These are phyloP conservation scores for Plemyria rubiginata DNA, from an alignment of 2,888 invertebrate genomes.

Conservation along the genomic window DNA sequence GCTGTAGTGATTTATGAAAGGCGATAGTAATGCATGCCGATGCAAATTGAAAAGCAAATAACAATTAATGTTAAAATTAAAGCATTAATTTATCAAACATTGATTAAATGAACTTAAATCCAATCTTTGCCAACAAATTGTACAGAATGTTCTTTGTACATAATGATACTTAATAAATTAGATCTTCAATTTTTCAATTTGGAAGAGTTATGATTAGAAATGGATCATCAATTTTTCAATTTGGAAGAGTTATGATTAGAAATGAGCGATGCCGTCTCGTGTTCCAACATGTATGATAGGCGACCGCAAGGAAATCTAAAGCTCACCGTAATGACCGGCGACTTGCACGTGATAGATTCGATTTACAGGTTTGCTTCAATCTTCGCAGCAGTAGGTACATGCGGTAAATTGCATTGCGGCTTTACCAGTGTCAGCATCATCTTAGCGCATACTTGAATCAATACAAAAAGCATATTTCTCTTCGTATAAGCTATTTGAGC, in stretches of 20 bases:
- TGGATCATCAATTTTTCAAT: constrained; percentile 28
- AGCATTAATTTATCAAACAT: constrained; percentile 41
- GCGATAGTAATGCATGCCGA: constrained; percentile 62
- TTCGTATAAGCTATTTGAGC: neutral
- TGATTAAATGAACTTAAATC: constrained; percentile 8
- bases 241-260: constrained; percentile 30
- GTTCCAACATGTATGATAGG: constrained; percentile 49
- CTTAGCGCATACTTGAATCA: constrained; percentile 32
- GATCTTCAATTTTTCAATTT: constrained; percentile 27
- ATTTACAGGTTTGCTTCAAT: constrained; percentile 81
- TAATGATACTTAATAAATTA: constrained; percentile 14
- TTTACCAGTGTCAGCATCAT: constrained; percentile 67
- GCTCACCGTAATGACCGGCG: constrained; percentile 69
- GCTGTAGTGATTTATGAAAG: constrained; percentile 69
- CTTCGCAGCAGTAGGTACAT: constrained; percentile 64
- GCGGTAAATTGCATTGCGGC: constrained; percentile 76
- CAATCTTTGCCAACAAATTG: constrained; percentile 26
- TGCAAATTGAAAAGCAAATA: constrained; percentile 55
- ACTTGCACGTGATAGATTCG: constrained; percentile 77
- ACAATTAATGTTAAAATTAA: constrained; percentile 54
- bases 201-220: constrained; percentile 30
- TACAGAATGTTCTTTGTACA: constrained; percentile 6
- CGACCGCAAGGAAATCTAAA: constrained; percentile 74
- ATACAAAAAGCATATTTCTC: constrained; percentile 13
- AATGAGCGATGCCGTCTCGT: constrained; percentile 34